phyloP scores from a whole-genome alignment of 2,113 vertebrate species.

The Sula dactylatra region DNA sequence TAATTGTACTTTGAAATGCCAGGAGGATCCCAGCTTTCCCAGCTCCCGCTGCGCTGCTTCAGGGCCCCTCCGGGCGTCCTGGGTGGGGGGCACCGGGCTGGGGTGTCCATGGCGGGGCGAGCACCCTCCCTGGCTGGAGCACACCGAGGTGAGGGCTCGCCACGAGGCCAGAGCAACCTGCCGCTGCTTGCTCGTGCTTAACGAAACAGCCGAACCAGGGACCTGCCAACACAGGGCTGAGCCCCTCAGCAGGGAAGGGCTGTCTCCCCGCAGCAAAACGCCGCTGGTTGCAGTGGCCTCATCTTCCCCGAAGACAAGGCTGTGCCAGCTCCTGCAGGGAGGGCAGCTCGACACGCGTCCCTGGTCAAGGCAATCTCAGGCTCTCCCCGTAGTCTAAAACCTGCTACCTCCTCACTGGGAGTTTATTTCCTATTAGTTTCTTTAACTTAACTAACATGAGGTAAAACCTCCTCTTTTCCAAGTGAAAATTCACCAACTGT shows the following conservation, averaged over 20 bases:
- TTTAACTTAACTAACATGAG: neutral
- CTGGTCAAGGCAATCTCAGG: neutral
- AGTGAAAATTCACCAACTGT: neutral
- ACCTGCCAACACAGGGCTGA: fast-evolving
- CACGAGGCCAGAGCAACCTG: neutral
- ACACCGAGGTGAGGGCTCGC: fast-evolving
- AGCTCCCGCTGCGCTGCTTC: fast-evolving
- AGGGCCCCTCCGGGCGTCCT: fast-evolving
- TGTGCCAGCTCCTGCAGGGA: no score
- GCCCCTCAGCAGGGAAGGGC: neutral
- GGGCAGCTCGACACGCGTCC: neutral
- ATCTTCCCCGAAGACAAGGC: neutral
- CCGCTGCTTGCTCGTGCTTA: fast-evolving
- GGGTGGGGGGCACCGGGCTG: neutral
- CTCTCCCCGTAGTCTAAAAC: neutral
- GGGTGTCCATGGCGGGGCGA: fast-evolving
- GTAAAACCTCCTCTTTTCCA: neutral
- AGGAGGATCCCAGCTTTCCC: neutral
- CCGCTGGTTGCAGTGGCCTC: neutral
- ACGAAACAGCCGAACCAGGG: neutral
- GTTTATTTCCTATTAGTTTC: neutral
- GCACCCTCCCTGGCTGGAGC: neutral
- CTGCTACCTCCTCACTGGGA: neutral
- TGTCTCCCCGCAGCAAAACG: no score
- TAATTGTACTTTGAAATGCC: neutral